Base-by-base conservation (phyloP, 2,888 invertebrate species). In the Pachymerium ferrugineum region DNA sequence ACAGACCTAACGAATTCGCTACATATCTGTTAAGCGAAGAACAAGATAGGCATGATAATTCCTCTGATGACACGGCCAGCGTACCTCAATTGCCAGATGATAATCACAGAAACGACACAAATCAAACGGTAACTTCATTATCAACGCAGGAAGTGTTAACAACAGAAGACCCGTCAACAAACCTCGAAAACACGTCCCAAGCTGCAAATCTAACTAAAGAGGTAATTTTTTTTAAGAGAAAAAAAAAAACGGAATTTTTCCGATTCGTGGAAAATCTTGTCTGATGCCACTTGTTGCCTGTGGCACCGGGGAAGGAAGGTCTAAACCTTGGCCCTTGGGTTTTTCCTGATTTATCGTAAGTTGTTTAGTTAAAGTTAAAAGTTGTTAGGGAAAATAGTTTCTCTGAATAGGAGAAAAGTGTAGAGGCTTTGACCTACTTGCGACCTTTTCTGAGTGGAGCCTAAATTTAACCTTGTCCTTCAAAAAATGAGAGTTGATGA, bases 1-100 rank as follows among this genome's bases (percentile, higher is more conserved):
- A 84, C 74, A 87, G 89, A 8, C 62, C 62, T 5, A 62, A 14
- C 28, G 75, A 75, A 54, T 42, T 75, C 8, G 73, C 75, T 0
- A 74, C 76, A n/a, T 76, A 76, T 68, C 31, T 76, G 33, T 71
- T 76, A 38, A 71, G 71, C 35, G 74, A 69, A n/a, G 73, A 76
- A 74, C 47, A 72, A 72, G 22, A 71, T 2, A 5, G 25, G n/a
- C 25, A 28, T 1, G 62, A 62, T 10, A 28, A 62, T 25, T 22
- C 62, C 14, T 62, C 62, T 12, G 12, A 62, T 14, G 28, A 62
- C 28, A 28, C 22, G 10, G 28, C 3, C 10, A 62, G 25, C n/a
- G 62, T 62, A 14, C 62, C 4, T 14, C 62, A 62, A n/a, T 28
- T 62, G 10, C 10, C 28, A 10, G 62, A 62, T 62, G 62, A 22